These are phyloP conservation scores for Hypanus sabinus DNA, from an alignment of 2,113 vertebrate species.

Conservation along the genomic window DNA sequence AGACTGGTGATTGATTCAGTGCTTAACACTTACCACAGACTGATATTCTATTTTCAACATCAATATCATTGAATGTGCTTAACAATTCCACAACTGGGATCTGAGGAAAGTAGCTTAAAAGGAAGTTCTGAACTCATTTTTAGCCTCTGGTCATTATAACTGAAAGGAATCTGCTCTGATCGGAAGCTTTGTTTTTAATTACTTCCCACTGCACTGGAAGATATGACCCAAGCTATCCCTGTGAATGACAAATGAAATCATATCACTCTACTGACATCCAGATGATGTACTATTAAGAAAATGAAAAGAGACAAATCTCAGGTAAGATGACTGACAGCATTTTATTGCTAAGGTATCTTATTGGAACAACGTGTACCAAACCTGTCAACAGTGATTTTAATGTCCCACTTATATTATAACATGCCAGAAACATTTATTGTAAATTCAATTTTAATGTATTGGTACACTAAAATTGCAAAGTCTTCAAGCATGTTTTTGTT, in stretches of 20 bases:
- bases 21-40: neutral
- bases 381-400: slow-evolving; percentile 13
- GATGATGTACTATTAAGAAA: slow-evolving; percentile 22
- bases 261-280: neutral
- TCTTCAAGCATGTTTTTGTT: neutral
- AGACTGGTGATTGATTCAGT: too few species aligned
- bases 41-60: neutral
- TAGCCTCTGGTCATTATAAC: neutral
- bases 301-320: slow-evolving; percentile 13
- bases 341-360: slow-evolving; percentile 6
- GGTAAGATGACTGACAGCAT: neutral
- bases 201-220: neutral
- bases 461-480: neutral
- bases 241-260: neutral
- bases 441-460: neutral
- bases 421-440: neutral
- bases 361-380: neutral
- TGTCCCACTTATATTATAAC: neutral
- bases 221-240: neutral
- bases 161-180: neutral
- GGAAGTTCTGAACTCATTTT: neutral
- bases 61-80: neutral
- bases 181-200: neutral
- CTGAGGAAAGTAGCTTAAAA: neutral
- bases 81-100: neutral